Evolutionary conservation across 2,113 vertebrate genomes (phyloP).

Genomic region (Rutilus rutilus): DNA sequence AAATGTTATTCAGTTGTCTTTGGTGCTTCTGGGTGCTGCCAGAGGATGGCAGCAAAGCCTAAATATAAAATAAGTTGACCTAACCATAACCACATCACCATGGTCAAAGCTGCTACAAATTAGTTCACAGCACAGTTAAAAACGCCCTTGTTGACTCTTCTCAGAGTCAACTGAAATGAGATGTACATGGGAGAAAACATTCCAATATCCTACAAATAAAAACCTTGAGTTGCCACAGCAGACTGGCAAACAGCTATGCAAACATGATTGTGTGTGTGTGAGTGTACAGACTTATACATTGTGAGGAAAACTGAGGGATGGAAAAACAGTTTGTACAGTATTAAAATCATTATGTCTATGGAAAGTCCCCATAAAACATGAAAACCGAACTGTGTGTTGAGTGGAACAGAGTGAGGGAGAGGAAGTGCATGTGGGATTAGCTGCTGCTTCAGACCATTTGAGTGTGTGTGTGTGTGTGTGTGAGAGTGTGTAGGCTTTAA

Average conservation of each 20-base stretch:
- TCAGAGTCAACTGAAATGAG: neutral
- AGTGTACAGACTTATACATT: too few species aligned
- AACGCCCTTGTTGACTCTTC: neutral
- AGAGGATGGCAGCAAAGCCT: constrained; percentile 28
- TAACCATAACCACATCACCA: neutral
- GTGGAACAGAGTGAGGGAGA: too few species aligned
- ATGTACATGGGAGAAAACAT: neutral
- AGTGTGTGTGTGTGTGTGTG: too few species aligned
- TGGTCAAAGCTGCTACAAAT: neutral
- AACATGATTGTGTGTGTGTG: constrained; percentile 22
- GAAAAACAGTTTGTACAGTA: too few species aligned
- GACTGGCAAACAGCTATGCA: constrained; percentile 41
- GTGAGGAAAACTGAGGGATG: too few species aligned
- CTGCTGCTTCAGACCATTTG: too few species aligned
- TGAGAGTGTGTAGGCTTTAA: too few species aligned
- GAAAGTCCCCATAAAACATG: too few species aligned
- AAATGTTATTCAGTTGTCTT: neutral
- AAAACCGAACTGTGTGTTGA: too few species aligned
- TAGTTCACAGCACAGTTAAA: neutral
- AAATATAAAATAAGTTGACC: neutral
- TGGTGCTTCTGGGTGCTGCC: neutral
- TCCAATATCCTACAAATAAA: neutral
- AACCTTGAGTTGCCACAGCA: constrained; percentile 1
- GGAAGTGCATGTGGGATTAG: too few species aligned
- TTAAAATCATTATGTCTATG: too few species aligned